Base-by-base conservation (phyloP, 2,888 invertebrate genomes). In the Ectropis crepuscularia region DNA sequence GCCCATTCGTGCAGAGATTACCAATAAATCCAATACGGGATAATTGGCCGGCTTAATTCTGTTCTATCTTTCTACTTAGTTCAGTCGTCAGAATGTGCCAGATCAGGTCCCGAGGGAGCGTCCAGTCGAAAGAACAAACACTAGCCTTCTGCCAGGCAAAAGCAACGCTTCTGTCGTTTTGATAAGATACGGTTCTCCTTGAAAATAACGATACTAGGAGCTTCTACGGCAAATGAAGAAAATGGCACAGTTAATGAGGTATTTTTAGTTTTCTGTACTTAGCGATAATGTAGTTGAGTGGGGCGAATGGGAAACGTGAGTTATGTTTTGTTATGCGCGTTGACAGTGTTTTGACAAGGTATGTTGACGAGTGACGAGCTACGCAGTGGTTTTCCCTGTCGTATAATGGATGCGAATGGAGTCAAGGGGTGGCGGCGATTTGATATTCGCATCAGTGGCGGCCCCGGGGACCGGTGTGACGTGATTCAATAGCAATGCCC, bases 1-100 rank as follows among this genome's bases (percentile, higher is more conserved):
- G 90, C 90, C 88, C 87, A 90, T 91, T 91, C 92, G 92, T 92
- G 92, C 92, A 90, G 88, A 92, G 92, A 92, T 92, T 92, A 92
- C 92, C 92, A 92, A 92, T 92, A 92, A 92, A 92, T 92, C 92
- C 92, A 92, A 92, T 92, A 92, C 92, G 92, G 92, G 92, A 92
- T 92, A 92, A 92, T 92, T 92, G 92, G 91, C 89, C 89, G 90
- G 92, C 92, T 92, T 92, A 92, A 92, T 92, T 92, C 91, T 91
- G 89, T 92, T 89, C 92, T 92, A 92, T 92, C 92, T 92, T 91
- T 92, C 92, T 92, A 92, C 92, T 92, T 92, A 91, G 90, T 92
- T 90, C 91, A 92, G 92, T 92, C 91, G 91, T 92, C 91, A 92
- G 92, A 92, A 92, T 92, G 90, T 90, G 92, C 92, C 89, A 86